Conservation (phyloP, 2,113 vertebrate species). For the Neotoma lepida region DNA sequence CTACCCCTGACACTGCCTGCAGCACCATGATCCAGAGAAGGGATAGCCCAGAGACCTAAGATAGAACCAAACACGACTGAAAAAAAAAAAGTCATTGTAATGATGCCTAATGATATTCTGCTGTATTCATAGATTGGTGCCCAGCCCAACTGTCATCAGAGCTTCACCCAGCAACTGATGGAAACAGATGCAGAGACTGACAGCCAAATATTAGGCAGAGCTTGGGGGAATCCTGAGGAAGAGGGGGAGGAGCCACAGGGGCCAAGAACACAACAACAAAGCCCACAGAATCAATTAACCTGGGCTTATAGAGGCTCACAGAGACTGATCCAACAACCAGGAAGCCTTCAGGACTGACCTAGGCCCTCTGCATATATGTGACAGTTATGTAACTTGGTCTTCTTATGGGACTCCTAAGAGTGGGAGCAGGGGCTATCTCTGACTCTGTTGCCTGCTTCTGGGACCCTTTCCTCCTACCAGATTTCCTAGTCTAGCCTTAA, state of each 20-base stretch:
- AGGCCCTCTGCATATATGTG: background rate
- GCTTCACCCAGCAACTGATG: background rate
- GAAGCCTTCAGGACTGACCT: background rate
- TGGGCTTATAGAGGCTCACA: background rate
- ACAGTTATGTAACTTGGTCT: background rate
- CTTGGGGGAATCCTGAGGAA: background rate
- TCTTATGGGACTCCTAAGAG: background rate
- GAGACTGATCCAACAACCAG: background rate
- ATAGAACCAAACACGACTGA: background rate
- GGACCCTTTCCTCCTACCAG: background rate
- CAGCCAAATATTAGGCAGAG: background rate
- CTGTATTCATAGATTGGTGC: background rate
- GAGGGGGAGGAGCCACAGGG: background rate
- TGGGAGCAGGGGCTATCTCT: background rate
- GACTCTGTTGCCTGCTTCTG: background rate
- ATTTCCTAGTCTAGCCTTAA: background rate
- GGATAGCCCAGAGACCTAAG: background rate
- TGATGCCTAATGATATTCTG: background rate
- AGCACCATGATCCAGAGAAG: background rate
- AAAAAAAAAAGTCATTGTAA: background rate
- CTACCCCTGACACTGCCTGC: background rate
- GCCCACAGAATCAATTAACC: background rate
- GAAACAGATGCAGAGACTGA: background rate
- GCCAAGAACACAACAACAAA: background rate
- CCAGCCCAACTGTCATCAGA: background rate